A percentile compares a stretch with the other conserved stretches of the same genome.
Conservation (phyloP, 1,140 invertebrate genomes). For the Schlechtendalia chinensis region DNA sequence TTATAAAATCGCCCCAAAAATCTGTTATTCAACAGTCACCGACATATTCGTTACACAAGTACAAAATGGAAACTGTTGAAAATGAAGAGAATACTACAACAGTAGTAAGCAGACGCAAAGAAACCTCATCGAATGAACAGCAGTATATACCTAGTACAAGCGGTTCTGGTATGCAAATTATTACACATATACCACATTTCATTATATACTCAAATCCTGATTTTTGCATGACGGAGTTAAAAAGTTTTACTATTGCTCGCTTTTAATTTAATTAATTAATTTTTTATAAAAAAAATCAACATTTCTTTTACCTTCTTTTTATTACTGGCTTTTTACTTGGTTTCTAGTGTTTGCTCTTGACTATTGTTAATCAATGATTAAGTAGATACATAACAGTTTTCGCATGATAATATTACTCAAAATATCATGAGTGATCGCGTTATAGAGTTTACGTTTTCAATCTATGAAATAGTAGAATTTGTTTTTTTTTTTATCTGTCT, state of each 20-base stretch:
- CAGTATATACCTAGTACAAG: slow-evolving; percentile 41
- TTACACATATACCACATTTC: slow-evolving; percentile 42
- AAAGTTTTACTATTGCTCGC: slow-evolving; percentile 36
- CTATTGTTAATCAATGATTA: background rate
- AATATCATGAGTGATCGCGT: background rate
- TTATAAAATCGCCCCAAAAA: slow-evolving; percentile 42
- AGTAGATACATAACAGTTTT: background rate
- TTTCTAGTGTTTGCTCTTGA: background rate
- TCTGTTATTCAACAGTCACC: slow-evolving; percentile 44
- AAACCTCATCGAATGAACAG: background rate
- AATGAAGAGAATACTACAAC: slow-evolving; percentile 23
- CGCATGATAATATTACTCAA: background rate
- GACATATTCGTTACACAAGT: slow-evolving; percentile 23
- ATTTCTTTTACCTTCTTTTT: slow-evolving; percentile 33
- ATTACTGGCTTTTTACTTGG: slow-evolving; percentile 25
- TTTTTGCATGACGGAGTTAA: slow-evolving; percentile 29
- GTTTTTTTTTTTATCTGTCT: slow-evolving; percentile 16
- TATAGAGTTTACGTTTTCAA: background rate
- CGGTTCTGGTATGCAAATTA: slow-evolving; percentile 48
- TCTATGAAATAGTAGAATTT: background rate
- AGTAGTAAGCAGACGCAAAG: background rate
- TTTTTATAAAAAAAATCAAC: background rate
- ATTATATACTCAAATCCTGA: slow-evolving; percentile 29
- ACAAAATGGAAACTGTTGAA: slow-evolving; percentile 1
- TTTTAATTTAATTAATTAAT: slow-evolving; percentile 29